These are phyloP conservation scores for Meda fulgida DNA, from an alignment of 2,797 vertebrate genomes.

Conservation along the genomic window DNA sequence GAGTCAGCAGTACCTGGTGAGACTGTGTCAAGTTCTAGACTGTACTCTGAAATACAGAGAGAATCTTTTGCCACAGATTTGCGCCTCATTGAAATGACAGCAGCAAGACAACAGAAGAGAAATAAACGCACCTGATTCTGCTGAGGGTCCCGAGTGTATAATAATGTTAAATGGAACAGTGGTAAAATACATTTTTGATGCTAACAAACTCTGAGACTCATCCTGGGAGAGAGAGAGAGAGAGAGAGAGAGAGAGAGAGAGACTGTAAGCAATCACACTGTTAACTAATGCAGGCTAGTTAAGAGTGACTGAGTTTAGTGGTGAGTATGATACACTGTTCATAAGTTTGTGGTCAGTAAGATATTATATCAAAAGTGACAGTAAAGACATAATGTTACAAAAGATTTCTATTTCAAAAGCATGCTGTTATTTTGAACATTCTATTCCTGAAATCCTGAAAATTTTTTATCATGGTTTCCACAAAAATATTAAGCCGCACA, in stretches of 20 bases:
- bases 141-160: background rate
- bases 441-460: background rate
- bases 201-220: conserved; percentile 64
- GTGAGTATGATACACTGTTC: background rate
- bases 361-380: background rate
- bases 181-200: background rate
- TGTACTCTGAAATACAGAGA: conserved; percentile 45
- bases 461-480: background rate
- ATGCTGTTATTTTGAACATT: no score
- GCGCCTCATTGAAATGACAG: background rate
- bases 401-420: background rate
- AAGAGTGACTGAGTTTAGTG: background rate
- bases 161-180: background rate
- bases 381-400: background rate
- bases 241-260: background rate
- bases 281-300: background rate
- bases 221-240: conserved; percentile 60
- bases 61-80: background rate
- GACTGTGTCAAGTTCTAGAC: background rate
- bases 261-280: background rate
- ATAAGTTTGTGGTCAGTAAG: background rate
- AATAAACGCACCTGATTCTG: conserved; percentile 31
- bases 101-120: background rate
- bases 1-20: background rate
- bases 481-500: background rate